Conservation (phyloP, 1,140 invertebrate genomes). For the Caenorhabditis tropicalis region DNA sequence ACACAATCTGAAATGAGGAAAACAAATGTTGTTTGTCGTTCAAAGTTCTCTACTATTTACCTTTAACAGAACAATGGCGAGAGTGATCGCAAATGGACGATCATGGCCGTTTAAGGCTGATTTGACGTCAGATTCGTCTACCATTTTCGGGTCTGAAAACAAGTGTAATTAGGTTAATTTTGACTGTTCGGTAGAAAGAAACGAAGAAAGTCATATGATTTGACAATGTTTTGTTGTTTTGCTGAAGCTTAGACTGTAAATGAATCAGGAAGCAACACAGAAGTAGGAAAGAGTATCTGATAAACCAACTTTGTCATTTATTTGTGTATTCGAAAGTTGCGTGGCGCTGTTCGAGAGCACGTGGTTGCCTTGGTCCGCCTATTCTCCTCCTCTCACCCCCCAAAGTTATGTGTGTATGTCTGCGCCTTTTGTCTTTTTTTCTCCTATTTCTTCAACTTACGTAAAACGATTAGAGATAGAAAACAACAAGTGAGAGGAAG, state of each 20-base stretch:
- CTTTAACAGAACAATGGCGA: conserved; percentile 25
- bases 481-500: conserved; percentile 9
- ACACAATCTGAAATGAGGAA: conserved; percentile 67
- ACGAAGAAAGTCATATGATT: background rate
- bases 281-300: conserved; percentile 2
- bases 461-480: conserved; percentile 28
- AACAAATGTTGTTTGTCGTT: conserved; percentile 37
- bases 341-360: conserved; percentile 13
- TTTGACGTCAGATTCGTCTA: conserved; percentile 37
- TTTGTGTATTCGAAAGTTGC: conserved; percentile 15
- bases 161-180: background rate
- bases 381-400: background rate
- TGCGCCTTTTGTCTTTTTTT: conserved; percentile 31
- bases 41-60: background rate
- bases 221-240: background rate
- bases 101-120: conserved; percentile 30
- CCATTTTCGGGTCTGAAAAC: conserved; percentile 13
- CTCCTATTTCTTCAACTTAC: conserved; percentile 1
- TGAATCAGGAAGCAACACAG: background rate
- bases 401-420: conserved; percentile 23
- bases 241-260: background rate
- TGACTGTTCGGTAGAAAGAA: background rate
- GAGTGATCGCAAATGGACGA: conserved; percentile 22
- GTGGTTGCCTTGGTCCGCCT: conserved; percentile 28
- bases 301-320: conserved; percentile 32